Conservation (phyloP, 2,797 vertebrate species). For the Sphenopsis melanotis region DNA sequence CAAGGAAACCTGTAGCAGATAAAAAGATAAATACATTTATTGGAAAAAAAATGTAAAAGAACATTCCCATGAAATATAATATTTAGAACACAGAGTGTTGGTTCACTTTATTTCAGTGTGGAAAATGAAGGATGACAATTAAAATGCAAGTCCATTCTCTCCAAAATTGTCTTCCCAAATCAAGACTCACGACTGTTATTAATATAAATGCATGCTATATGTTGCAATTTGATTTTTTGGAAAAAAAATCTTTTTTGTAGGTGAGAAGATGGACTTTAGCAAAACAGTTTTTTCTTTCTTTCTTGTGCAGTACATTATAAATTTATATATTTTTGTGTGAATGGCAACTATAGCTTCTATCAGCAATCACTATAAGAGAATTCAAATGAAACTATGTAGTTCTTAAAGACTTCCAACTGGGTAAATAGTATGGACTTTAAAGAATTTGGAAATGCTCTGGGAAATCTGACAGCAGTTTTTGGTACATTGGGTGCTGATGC, state of each 20-base stretch:
- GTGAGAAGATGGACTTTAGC: background rate
- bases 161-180: background rate
- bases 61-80: background rate
- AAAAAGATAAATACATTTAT: background rate
- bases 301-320: background rate
- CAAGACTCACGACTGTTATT: background rate
- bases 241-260: rapidly evolving
- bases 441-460: background rate
- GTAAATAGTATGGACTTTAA: background rate
- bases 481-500: background rate
- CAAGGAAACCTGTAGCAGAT: background rate
- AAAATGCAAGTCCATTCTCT: background rate
- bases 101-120: background rate
- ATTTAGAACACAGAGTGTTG: background rate
- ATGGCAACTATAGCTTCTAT: background rate
- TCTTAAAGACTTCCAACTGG: background rate
- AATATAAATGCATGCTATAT: background rate
- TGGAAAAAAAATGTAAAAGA: background rate
- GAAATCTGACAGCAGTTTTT: background rate
- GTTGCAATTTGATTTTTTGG: background rate
- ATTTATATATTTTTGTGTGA: background rate
- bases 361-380: background rate
- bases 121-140: background rate
- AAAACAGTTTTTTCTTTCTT: background rate
- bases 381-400: background rate